phyloP scores from a whole-genome alignment of 2,888 invertebrate genomes.

The Siphlonurus alternatus region DNA sequence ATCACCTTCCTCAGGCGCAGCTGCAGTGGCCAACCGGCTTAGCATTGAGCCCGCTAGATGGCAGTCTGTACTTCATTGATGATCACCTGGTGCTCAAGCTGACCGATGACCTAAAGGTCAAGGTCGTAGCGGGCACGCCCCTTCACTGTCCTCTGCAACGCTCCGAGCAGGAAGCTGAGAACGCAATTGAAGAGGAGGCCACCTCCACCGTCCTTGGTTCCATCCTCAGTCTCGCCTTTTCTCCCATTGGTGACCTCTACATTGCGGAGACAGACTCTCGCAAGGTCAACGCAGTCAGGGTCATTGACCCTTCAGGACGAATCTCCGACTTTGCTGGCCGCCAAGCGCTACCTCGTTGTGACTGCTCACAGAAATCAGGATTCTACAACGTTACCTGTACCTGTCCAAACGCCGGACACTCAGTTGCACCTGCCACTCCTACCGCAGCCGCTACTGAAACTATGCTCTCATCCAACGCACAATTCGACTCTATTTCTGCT shows the following conservation, averaged over 20 bases:
- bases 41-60: slow-evolving; percentile 84
- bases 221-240: slow-evolving; percentile 76
- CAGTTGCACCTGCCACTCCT: background rate
- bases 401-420: background rate
- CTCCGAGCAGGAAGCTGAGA: slow-evolving; percentile 14
- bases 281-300: slow-evolving; percentile 62
- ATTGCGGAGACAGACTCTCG: slow-evolving; percentile 86
- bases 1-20: slow-evolving; percentile 41
- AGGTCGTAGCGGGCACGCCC: slow-evolving; percentile 75
- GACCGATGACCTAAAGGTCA: slow-evolving; percentile 57
- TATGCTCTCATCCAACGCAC: slow-evolving; percentile 73
- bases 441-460: slow-evolving; percentile 47
- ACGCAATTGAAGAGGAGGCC: background rate
- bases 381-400: background rate
- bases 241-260: slow-evolving; percentile 80
- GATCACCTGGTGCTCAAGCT: slow-evolving; percentile 81
- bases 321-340: slow-evolving; percentile 78
- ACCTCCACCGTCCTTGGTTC: slow-evolving; percentile 42
- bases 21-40: slow-evolving; percentile 97
- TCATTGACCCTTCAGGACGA: slow-evolving; percentile 77
- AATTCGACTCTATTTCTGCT: slow-evolving; percentile 75
- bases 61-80: slow-evolving; percentile 88
- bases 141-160: slow-evolving; percentile 62
- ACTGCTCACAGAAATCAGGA: background rate
- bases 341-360: background rate